These are phyloP conservation scores for Camptogramma bilineatum DNA, from an alignment of 2,888 invertebrate species.

Conservation along the genomic window DNA sequence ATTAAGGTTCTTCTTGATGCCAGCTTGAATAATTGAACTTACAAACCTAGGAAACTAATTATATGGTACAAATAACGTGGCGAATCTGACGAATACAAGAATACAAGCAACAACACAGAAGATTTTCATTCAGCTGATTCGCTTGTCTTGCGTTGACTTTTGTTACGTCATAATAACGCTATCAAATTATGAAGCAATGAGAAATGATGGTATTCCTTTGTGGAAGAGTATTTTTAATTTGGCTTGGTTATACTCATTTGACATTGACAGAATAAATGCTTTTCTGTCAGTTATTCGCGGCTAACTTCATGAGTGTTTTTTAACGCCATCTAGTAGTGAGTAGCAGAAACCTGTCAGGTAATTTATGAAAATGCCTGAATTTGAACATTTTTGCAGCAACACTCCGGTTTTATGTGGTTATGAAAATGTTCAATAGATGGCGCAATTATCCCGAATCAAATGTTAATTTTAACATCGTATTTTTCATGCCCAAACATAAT, in stretches of 20 bases:
- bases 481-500: no score
- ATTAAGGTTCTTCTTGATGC: constrained; percentile 73
- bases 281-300: background rate
- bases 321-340: constrained; percentile 1
- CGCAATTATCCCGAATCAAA: background rate
- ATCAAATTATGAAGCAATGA: background rate
- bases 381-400: background rate
- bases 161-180: constrained; percentile 2
- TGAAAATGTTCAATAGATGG: background rate
- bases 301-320: background rate
- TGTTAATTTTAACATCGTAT: no score
- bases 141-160: background rate
- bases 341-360: background rate
- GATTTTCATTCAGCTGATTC: constrained; percentile 3
- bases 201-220: background rate
- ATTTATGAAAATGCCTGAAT: background rate
- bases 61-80: background rate
- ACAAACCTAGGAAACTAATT: constrained; percentile 26
- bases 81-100: background rate
- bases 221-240: background rate
- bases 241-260: background rate
- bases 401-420: background rate
- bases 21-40: constrained; percentile 66
- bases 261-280: background rate
- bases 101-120: no score